phyloP scores from a whole-genome alignment of 2,888 invertebrate genomes.

The Dicranocentrus wangi region DNA sequence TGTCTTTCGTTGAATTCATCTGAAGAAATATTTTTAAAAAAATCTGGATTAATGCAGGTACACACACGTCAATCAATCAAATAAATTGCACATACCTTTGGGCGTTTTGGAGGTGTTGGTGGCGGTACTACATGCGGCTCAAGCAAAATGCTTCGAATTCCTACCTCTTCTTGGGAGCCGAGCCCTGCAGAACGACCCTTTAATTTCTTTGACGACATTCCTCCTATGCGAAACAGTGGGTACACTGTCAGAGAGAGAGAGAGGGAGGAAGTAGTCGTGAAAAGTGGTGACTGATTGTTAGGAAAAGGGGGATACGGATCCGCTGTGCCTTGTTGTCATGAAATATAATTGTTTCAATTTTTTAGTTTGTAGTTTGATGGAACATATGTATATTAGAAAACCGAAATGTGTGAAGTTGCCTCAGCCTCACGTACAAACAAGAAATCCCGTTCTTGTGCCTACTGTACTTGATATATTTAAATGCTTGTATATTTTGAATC shows the following conservation, averaged over 20 bases:
- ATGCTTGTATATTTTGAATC: too few species aligned
- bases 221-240: conserved; percentile 80
- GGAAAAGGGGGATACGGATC: conserved; percentile 78
- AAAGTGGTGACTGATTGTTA: conserved; percentile 73
- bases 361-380: too few species aligned
- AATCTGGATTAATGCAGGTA: too few species aligned
- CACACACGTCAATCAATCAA: background rate
- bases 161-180: conserved; percentile 80
- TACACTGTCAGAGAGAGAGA: conserved; percentile 31
- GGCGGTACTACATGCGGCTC: conserved; percentile 86
- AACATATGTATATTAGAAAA: too few species aligned
- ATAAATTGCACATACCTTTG: conserved; percentile 77
- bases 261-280: conserved; percentile 33
- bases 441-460: too few species aligned
- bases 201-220: conserved; percentile 86
- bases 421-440: too few species aligned
- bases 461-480: too few species aligned
- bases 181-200: conserved; percentile 81
- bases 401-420: too few species aligned
- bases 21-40: conserved; percentile 76
- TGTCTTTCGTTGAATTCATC: conserved; percentile 84
- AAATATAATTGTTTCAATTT: too few species aligned
- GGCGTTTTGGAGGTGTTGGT: conserved; percentile 89
- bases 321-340: conserved; percentile 86
- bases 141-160: conserved; percentile 81